Base-by-base conservation (phyloP, 2,113 vertebrate species). In the Antennarius striatus region DNA sequence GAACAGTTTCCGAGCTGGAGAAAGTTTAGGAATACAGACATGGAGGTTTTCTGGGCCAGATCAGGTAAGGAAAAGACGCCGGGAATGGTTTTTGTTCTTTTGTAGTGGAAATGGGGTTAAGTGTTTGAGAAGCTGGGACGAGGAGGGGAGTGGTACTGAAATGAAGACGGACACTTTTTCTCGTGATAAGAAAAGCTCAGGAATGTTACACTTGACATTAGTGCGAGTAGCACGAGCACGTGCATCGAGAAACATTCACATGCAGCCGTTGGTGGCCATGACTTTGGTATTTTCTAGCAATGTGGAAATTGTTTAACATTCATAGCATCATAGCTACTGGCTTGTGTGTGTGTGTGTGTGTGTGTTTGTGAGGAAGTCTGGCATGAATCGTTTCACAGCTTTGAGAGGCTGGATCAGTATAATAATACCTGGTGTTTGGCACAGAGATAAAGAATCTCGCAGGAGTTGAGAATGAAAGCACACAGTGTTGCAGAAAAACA, bases 11-110 rank as follows among this genome's bases (percentile, higher is more conserved):
- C 17, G 42, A 56, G 48, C 53, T 10, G 42, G 60, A 13, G 5
- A 57, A 17, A 56, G 32, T 66, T 63, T 1, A 56, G 64, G 64
- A 62, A 4, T 10, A 66, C 39, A 16, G 58, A 79, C 79, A 91
- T 91, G 90, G 89, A 87, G 8, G 65, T 89, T 63, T 87, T 89
- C 65, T 90, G 88, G 89, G 47, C 63, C 76, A 81, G 83, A 61
- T 3, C 60, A 82, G 91, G 90, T 92, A 91, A 82, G 86, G 68
- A 14, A 22, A 22, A 22, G 29, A 40, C 0, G 9, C 17, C 9
- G 64, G 56, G 28, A 39, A 54, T 10, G 1, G 15, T 14, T 4
- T 4, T 22, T 7, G 0, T 45, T 47, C 12, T 4, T n/a, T 47
- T 9, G 6, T 1, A n/a, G 32, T 10, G 13, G 17, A 39, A n/a